phyloP scores from a whole-genome alignment of 2,888 invertebrate species.

The Leptinotarsa juncta region DNA sequence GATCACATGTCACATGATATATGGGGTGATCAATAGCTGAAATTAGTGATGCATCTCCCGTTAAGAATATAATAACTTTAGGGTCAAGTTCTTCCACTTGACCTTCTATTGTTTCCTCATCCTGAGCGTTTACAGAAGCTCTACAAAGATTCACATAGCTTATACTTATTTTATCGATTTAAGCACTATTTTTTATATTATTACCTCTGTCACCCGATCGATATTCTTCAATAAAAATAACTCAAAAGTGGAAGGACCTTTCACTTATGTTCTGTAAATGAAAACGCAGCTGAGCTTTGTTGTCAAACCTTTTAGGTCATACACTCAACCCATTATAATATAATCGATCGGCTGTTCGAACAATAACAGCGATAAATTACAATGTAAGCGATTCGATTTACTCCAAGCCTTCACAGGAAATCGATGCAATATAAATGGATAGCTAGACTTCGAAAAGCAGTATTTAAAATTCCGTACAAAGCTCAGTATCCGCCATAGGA shows the following conservation, averaged over 20 bases:
- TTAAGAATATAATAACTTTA: no score
- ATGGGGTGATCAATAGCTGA: no score
- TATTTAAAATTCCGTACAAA: slow-evolving; percentile 31
- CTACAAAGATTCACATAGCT: no score
- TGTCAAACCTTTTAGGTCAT: not conserved
- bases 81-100: no score
- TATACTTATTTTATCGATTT: no score
- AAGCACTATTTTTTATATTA: no score
- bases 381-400: slow-evolving; percentile 26
- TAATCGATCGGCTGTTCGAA: slow-evolving; percentile 11
- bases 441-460: slow-evolving; percentile 24
- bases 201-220: no score
- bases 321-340: slow-evolving; percentile 8
- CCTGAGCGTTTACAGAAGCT: no score
- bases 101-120: no score
- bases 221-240: no score
- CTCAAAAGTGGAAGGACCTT: not conserved
- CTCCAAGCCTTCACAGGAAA: slow-evolving; percentile 47
- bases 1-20: no score
- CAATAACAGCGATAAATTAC: slow-evolving; percentile 22
- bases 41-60: no score
- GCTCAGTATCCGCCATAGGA: slow-evolving; percentile 33
- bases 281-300: slow-evolving; percentile 2
- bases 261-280: not conserved
- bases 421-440: slow-evolving; percentile 47